Percentiles rank a stretch among this genome's conserved stretches.
These are phyloP conservation scores for Chlorocebus sabaeus DNA, from an alignment of 2,113 vertebrate genomes.

Conservation along the genomic window DNA sequence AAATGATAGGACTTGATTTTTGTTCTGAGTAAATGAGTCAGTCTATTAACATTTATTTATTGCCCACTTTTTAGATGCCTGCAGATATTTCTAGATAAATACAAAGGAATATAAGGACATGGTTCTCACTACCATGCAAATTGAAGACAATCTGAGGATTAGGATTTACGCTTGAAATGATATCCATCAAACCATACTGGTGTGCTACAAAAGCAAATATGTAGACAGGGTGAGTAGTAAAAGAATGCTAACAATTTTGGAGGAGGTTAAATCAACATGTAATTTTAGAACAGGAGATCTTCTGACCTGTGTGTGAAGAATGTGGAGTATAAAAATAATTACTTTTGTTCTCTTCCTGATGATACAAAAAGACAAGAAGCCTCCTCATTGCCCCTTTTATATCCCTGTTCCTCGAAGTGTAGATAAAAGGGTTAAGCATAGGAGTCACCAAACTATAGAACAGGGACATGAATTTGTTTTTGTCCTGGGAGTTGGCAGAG, in stretches of 20 bases:
- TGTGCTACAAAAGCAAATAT: neutral
- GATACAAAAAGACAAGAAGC: neutral
- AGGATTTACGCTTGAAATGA: neutral
- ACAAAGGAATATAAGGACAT: neutral
- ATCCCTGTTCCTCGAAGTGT: constrained; percentile 65
- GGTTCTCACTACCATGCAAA: neutral
- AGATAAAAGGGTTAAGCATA: constrained; percentile 68
- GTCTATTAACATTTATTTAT: neutral
- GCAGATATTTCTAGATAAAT: neutral
- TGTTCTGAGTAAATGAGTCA: neutral
- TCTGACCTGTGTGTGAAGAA: neutral
- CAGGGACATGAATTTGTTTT: constrained; percentile 52
- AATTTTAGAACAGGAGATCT: neutral
- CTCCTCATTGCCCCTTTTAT: constrained; percentile 51
- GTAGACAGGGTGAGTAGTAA: neutral
- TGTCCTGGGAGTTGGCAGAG: constrained; percentile 10
- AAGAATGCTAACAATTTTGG: neutral
- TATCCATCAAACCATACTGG: neutral
- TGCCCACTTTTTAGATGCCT: neutral
- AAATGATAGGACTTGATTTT: neutral
- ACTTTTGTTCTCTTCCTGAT: neutral
- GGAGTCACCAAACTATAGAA: constrained; percentile 66
- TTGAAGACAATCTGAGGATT: neutral
- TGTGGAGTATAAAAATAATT: neutral
- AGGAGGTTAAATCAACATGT: neutral